A percentile compares a stretch with the other conserved stretches of the same genome.
Evolutionary conservation across 2,113 vertebrate genomes (phyloP).

Genomic region (Pluvianellus socialis): DNA sequence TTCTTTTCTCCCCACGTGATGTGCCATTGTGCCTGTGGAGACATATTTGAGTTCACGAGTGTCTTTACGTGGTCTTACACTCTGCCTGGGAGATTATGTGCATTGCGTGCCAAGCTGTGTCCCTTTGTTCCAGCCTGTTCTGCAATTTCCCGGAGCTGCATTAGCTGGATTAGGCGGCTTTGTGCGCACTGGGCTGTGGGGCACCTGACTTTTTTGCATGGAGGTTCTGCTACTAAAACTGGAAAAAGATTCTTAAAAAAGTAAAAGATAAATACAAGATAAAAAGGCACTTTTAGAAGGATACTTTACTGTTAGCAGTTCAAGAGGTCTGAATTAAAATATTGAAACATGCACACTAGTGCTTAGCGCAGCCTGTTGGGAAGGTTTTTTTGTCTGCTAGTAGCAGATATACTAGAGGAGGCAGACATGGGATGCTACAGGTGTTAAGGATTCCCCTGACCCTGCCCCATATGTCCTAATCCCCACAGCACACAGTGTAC

Average conservation of each 20-base stretch:
- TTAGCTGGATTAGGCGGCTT: slow-evolving; percentile 23
- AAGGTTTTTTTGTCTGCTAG: neutral
- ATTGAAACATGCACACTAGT: neutral
- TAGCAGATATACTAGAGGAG: neutral
- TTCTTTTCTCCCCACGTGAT: neutral
- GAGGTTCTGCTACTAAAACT: neutral
- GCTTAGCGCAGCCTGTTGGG: neutral
- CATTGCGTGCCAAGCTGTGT: neutral
- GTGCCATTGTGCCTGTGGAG: neutral
- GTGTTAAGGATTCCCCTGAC: neutral
- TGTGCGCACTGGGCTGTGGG: neutral
- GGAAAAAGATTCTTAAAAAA: neutral
- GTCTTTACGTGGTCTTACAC: neutral
- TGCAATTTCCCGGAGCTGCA: neutral
- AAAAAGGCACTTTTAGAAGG: neutral
- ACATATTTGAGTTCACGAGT: neutral
- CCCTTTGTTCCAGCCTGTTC: slow-evolving; percentile 16
- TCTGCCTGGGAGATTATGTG: neutral
- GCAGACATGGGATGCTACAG: fast-evolving
- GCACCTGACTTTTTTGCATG: neutral
- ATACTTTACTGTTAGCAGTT: neutral
- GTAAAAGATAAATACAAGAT: neutral
- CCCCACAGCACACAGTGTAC: neutral
- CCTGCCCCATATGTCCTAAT: neutral
- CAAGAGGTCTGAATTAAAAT: neutral